These are phyloP conservation scores for Apodemia zela DNA, from an alignment of 2,888 invertebrate genomes.

Conservation along the genomic window DNA sequence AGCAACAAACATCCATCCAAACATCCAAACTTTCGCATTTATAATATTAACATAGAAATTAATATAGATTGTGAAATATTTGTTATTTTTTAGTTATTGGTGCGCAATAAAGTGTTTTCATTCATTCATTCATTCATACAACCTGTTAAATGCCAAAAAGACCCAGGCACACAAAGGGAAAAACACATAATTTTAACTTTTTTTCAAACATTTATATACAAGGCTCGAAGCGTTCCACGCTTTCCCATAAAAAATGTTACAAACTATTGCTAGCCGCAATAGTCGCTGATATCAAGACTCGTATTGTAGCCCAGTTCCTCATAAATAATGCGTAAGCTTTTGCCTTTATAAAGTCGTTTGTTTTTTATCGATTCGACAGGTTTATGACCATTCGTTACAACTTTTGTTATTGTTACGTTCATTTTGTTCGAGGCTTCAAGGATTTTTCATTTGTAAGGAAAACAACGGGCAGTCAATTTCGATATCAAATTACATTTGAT, in stretches of 20 bases:
- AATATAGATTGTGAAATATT: too few relatives aligned
- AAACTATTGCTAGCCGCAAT: conserved; percentile 9
- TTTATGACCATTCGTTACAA: conserved; percentile 12
- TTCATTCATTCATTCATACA: too few relatives aligned
- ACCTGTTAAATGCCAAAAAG: too few relatives aligned
- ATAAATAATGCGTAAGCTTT: conserved; percentile 13
- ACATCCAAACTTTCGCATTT: too few relatives aligned
- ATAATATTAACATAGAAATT: too few relatives aligned
- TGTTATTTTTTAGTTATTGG: too few relatives aligned
- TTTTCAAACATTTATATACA: background rate
- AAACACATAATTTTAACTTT: background rate
- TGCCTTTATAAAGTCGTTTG: conserved; percentile 15
- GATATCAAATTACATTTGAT: background rate
- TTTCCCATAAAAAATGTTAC: conserved; percentile 1
- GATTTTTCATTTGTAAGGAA: background rate
- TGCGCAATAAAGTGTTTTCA: too few relatives aligned
- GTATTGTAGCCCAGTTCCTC: conserved; percentile 5
- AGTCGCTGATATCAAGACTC: background rate
- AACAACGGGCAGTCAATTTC: background rate
- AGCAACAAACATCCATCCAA: too few relatives aligned
- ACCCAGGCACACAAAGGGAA: too few relatives aligned
- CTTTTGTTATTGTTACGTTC: background rate
- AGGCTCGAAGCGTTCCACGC: background rate
- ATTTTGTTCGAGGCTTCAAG: background rate
- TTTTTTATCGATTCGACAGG: conserved; percentile 14